A percentile compares a stretch with the other conserved stretches of the same genome.
phyloP scores from a whole-genome alignment of 2,113 vertebrate genomes.

The Dasyornis broadbenti region DNA sequence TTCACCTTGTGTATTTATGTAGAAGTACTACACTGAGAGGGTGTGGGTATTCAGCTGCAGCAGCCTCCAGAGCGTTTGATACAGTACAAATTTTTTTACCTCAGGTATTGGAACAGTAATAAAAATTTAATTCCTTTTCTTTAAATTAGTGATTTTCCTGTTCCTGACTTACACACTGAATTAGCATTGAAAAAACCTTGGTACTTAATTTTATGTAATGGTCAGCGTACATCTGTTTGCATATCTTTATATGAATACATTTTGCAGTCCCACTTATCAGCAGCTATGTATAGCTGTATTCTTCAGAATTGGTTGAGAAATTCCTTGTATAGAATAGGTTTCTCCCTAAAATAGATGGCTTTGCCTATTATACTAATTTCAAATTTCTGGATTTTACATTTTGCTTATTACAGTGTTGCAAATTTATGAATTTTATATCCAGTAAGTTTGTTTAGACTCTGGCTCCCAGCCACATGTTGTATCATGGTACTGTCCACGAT shows the following conservation, averaged over 20 bases:
- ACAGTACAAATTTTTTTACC: background rate
- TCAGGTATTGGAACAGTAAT: slow-evolving; percentile 22
- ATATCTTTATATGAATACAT: background rate
- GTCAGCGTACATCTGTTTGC: background rate
- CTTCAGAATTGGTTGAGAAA: background rate
- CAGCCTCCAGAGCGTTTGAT: background rate
- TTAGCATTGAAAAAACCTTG: background rate
- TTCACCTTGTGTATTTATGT: slow-evolving; percentile 43
- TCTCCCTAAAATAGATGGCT: background rate
- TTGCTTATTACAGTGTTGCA: background rate
- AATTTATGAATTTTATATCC: background rate
- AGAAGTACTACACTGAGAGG: slow-evolving; percentile 35
- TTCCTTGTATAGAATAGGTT: background rate
- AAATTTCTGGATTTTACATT: background rate
- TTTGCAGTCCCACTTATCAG: background rate
- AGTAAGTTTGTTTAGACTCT: background rate
- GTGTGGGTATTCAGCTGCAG: background rate
- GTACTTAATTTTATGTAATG: background rate
- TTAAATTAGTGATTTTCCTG: slow-evolving; percentile 1
- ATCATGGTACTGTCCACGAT: background rate
- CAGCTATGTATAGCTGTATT: background rate
- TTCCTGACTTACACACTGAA: slow-evolving; percentile 2
- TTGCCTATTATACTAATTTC: background rate
- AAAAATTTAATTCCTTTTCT: slow-evolving; percentile 49
- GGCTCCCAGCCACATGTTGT: background rate